These are phyloP conservation scores for Pristionchus maxplancki DNA, from an alignment of 2,888 invertebrate species.

Conservation along the genomic window DNA sequence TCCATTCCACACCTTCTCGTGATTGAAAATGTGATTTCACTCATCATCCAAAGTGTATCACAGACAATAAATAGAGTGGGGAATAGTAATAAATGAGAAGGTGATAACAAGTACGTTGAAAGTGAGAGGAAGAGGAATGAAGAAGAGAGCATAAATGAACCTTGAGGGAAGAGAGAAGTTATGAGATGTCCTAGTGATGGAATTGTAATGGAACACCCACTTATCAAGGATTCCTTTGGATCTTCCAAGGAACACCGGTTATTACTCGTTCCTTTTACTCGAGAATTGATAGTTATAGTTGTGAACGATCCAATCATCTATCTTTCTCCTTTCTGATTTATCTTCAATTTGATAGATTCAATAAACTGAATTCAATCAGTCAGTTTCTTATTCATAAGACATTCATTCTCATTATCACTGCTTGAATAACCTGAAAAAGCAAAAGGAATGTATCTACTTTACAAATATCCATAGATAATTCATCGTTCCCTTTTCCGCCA, in stretches of 20 bases:
- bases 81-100: background rate
- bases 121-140: background rate
- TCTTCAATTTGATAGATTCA: too few species aligned
- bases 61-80: background rate
- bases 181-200: slow-evolving; percentile 8
- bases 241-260: background rate
- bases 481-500: background rate
- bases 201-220: slow-evolving; percentile 26
- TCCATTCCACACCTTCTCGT: background rate
- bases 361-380: too few species aligned
- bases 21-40: background rate
- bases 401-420: too few species aligned
- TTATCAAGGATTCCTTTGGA: background rate
- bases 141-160: background rate
- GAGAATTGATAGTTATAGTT: background rate
- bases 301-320: background rate
- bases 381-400: too few species aligned
- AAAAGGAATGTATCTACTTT: too few species aligned
- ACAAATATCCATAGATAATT: too few species aligned
- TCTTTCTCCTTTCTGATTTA: too few species aligned
- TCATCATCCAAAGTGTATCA: background rate
- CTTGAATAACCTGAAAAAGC: too few species aligned
- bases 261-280: background rate
- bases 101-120: background rate
- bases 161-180: slow-evolving; percentile 5